Evolutionary conservation across 1,140 invertebrate genomes (phyloP).

Genomic region (Caenorhabditis inopinata): DNA sequence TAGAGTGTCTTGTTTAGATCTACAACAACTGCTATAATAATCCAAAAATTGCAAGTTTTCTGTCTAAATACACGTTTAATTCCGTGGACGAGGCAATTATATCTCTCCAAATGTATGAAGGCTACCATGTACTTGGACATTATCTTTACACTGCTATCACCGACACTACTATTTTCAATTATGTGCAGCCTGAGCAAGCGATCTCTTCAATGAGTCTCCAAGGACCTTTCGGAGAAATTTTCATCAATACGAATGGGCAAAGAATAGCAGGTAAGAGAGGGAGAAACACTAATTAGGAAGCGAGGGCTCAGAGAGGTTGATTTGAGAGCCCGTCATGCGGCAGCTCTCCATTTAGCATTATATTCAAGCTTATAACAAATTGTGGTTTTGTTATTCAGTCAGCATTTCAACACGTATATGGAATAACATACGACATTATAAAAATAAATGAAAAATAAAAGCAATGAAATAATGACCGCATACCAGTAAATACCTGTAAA

Average conservation of each 20-base stretch:
- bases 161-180: background rate
- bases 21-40: slow-evolving; percentile 1
- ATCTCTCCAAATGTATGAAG: slow-evolving; percentile 19
- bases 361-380: no score
- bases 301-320: no score
- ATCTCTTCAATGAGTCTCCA: background rate
- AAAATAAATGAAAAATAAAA: no score
- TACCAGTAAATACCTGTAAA: no score
- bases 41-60: background rate
- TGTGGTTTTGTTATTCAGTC: no score
- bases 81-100: background rate
- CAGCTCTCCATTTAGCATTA: no score
- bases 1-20: background rate
- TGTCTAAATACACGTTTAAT: background rate
- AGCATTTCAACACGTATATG: no score
- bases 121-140: background rate
- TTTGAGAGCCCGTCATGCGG: no score
- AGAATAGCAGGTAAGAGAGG: background rate
- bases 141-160: background rate
- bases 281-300: no score
- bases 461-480: no score
- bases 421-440: no score
- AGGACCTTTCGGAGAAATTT: slow-evolving; percentile 4
- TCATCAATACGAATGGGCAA: background rate
- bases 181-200: background rate